Evolutionary conservation across 2,113 vertebrate genomes (phyloP).

Genomic region (Buteo buteo): DNA sequence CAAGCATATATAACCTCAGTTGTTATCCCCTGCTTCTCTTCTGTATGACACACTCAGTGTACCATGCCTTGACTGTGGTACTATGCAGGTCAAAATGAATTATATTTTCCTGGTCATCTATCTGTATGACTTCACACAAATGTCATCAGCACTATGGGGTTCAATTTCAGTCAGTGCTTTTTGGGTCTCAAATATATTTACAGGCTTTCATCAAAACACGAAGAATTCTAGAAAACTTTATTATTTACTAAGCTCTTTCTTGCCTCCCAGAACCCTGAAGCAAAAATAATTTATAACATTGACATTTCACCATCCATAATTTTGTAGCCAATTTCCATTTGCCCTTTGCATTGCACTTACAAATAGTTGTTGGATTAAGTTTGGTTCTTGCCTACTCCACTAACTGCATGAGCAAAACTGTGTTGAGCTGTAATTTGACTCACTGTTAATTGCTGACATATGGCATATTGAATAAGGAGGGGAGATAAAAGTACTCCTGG

Average conservation of each 20-base stretch:
- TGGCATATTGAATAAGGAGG: conserved; percentile 20
- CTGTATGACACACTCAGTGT: too few relatives aligned
- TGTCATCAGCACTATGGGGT: not conserved
- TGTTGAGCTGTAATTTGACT: conserved; percentile 34
- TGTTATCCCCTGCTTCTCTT: not conserved
- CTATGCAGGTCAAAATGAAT: not conserved
- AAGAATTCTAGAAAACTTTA: not conserved
- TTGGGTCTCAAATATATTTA: not conserved
- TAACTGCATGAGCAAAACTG: conserved; percentile 3
- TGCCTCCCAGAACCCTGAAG: not conserved
- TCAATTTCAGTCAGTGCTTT: not conserved
- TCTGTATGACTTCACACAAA: not conserved
- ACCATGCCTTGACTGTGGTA: not conserved
- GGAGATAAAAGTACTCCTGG: conserved; percentile 2
- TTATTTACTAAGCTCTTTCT: not conserved
- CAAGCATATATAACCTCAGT: not conserved
- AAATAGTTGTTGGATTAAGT: conserved; percentile 6
- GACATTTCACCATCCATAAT: conserved; percentile 39
- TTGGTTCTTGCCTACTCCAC: not conserved
- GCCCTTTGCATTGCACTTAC: conserved; percentile 32
- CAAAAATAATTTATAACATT: conserved; percentile 30
- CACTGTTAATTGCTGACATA: conserved; percentile 54
- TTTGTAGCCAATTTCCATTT: conserved; percentile 41
- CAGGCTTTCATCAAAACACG: not conserved
- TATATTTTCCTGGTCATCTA: not conserved